phyloP scores from a whole-genome alignment of 2,113 vertebrate species.

The Megaleporinus macrocephalus region DNA sequence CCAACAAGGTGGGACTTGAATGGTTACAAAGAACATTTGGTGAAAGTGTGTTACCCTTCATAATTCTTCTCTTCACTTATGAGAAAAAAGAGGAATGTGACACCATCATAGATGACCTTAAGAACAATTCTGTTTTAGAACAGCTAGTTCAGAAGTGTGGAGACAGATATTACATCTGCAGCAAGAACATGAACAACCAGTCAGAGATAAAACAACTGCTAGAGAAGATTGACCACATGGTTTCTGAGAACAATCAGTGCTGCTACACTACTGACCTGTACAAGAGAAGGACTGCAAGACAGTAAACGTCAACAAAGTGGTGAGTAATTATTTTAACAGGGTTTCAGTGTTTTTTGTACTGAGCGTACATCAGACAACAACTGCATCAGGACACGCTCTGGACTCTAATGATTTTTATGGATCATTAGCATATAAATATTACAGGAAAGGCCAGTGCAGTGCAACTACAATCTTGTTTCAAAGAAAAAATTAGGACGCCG shows the following conservation, averaged over 20 bases:
- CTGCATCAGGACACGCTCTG: too few relatives aligned
- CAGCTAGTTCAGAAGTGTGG: slow-evolving; percentile 14
- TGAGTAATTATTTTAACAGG: not conserved
- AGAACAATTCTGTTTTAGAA: slow-evolving; percentile 27
- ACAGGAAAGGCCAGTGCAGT: too few relatives aligned
- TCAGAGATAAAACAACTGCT: not conserved
- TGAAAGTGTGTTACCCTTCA: slow-evolving; percentile 7
- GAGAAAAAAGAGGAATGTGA: slow-evolving; percentile 26
- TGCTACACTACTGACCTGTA: slow-evolving; percentile 14
- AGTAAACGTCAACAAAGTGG: not conserved
- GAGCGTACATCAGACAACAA: too few relatives aligned
- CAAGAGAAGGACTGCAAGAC: not conserved
- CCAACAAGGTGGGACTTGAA: slow-evolving; percentile 13
- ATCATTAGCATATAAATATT: too few relatives aligned
- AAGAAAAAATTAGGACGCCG: too few relatives aligned
- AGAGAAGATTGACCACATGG: slow-evolving; percentile 17
- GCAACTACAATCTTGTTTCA: too few relatives aligned
- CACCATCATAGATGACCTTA: not conserved
- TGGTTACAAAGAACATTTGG: slow-evolving; percentile 38
- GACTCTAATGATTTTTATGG: too few relatives aligned
- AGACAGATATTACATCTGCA: slow-evolving; percentile 35
- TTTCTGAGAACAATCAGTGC: not conserved
- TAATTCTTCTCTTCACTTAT: slow-evolving; percentile 44
- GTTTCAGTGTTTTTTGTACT: too few relatives aligned
- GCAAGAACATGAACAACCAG: slow-evolving; percentile 44